Base-by-base conservation (phyloP, 2,888 invertebrate genomes). In the Andrena hattorfiana region DNA sequence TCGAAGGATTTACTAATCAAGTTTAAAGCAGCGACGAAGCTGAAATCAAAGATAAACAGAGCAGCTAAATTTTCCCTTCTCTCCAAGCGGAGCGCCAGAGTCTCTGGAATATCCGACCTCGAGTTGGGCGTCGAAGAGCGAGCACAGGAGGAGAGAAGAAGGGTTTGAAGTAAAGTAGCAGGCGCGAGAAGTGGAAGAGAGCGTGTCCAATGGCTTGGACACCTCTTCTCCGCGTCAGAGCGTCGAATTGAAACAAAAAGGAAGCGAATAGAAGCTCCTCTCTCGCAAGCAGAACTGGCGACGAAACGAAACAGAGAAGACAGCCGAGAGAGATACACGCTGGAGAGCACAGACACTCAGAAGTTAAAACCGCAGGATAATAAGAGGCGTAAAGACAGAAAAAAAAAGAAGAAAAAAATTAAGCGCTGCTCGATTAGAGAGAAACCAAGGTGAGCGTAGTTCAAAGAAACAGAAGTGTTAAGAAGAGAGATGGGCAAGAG, bases 251-350 rank as follows among this genome's bases (percentile, higher is more conserved):
- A 48, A 63, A 77, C 2, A 16, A 49, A 72, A 83, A 62, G 35
- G 16, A 82, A 82, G 76, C 75, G 56, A 83, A 32, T 71, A 82
- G 30, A 81, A 76, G 82, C 83, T 82, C 67, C 62, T 82, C 51
- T 49, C 6, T 77, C 35, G 76, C 77, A 83, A 83, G 77, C 83
- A 83, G 56, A 69, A 60, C 20, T 82, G 64, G 23, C 73, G 71
- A 67, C 13, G 23, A 77, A 62, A 69, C 16, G 48, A 48, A 74
- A 71, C 56, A 70, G 49, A 82, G 20, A 70, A 26, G 35, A 77
- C 54, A 71, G 48, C 71, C 66, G 62, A 75, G 16, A 26, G 62
- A 75, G 26, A 77, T 54, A 73, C 68, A 73, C 68, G 68, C 71
- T 28, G 54, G 62, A 77, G 10, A 67, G 69, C 13, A 32, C 77